These are phyloP conservation scores for Apantesis nais DNA, from an alignment of 2,888 invertebrate species.

Conservation along the genomic window DNA sequence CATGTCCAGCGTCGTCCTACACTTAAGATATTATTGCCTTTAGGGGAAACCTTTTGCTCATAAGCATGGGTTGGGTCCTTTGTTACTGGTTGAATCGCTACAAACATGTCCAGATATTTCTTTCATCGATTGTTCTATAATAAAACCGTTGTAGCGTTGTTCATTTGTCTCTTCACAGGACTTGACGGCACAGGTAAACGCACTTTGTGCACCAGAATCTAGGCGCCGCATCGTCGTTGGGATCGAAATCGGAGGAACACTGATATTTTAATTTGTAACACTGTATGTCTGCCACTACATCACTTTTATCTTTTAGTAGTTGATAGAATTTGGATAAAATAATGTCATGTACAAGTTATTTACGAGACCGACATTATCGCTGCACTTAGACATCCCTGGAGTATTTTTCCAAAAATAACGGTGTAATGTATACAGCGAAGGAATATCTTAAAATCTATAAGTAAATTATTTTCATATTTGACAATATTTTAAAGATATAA, in stretches of 20 bases:
- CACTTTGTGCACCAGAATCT: background rate
- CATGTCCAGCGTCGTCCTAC: too few species aligned
- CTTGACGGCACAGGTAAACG: slow-evolving; percentile 1
- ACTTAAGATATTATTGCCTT: background rate
- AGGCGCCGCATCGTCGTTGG: background rate
- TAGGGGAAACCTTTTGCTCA: too few species aligned
- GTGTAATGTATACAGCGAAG: background rate
- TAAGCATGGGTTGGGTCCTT: too few species aligned
- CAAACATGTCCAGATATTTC: too few species aligned
- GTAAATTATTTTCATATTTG: background rate
- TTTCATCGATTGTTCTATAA: background rate
- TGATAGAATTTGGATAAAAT: background rate
- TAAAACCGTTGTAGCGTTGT: background rate
- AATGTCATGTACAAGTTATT: background rate
- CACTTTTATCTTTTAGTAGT: background rate
- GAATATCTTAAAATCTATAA: background rate
- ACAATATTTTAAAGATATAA: background rate
- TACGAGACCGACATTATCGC: background rate
- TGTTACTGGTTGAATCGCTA: too few species aligned
- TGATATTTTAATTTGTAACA: background rate
- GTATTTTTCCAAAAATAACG: background rate
- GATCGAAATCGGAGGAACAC: background rate
- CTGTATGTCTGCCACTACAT: background rate
- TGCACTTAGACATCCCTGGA: background rate
- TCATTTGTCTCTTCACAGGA: background rate